phyloP scores from a whole-genome alignment of 2,888 invertebrate species.

The Gonocerus acuteangulatus region DNA sequence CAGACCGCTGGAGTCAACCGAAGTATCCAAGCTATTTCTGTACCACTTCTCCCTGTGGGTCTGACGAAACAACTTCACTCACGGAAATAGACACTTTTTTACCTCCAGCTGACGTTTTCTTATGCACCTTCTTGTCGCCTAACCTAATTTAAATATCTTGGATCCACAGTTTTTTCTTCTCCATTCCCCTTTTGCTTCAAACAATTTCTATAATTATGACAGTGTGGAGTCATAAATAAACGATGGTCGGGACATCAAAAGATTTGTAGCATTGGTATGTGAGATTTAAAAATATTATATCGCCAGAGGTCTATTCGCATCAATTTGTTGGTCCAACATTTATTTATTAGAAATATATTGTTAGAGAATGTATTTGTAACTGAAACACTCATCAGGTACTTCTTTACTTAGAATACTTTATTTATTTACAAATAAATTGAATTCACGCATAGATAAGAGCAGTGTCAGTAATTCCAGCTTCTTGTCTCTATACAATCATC shows the following conservation, averaged over 20 bases:
- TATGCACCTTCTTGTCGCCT: neutral
- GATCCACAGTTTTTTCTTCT: neutral
- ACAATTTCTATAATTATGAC: neutral
- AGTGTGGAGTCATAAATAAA: neutral
- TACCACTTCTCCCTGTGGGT: neutral
- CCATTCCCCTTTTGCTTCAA: neutral
- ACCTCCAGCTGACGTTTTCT: neutral
- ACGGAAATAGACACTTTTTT: neutral
- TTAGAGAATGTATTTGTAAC: too few species aligned
- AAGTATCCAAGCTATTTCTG: neutral
- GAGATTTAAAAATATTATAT: too few species aligned
- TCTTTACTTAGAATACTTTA: too few species aligned
- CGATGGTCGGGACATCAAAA: neutral
- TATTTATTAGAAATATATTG: too few species aligned
- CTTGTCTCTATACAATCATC: too few species aligned
- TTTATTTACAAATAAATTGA: too few species aligned
- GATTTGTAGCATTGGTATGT: too few species aligned
- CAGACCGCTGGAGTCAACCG: neutral
- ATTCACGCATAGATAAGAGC: too few species aligned
- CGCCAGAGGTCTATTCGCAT: too few species aligned
- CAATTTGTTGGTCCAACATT: too few species aligned
- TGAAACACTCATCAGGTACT: too few species aligned
- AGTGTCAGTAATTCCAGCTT: too few species aligned
- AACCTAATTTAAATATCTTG: neutral
- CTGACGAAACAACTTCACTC: neutral